Base-by-base conservation (phyloP, 2,113 vertebrate species). In the Rhinolophus sinicus region DNA sequence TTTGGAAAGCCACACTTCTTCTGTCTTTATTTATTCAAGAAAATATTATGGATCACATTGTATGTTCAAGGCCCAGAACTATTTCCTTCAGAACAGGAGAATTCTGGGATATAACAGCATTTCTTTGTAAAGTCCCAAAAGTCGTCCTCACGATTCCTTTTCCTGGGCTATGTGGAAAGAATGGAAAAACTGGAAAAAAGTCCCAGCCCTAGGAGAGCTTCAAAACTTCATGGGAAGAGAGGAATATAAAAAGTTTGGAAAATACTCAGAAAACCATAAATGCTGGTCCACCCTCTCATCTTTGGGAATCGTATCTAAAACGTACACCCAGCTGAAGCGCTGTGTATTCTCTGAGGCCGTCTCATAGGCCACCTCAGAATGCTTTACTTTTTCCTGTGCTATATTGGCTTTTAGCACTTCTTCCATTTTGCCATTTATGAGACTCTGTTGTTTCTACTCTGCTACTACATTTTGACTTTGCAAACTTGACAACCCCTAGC, bases 231-330 rank as follows among this genome's bases (percentile, higher is more conserved):
- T 5, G 16, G 38, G 24, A 82, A 75, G 64, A 70, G 1, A 69
- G 9, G 2, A 69, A 56, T 30, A 22, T 6, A 60, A 65, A 33
- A 76, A 70, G 38, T 19, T 24, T 12, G 10, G 30, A 24, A 87
- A 84, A 26, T 73, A 10, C 16, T 81, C 64, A 38, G 22, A 80
- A 13, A 83, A 8, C 6, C 12, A 1, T 24, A 38, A 18, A 22
- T 8, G 8, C 16, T 21, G 1, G 3, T 2, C 0, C 0, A 0
- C 16, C 4, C 2, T 12, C 24, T 52, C 16, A 7, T 38, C 44
- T 60, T 60, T 6, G 13, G n/a, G 21, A 38, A 54, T 4, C 13
- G 2, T 11, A 2, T 9, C n/a, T 58, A 7, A 2, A 1, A 8
- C 38, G 44, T 40, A 64, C n/a, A 26, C 33, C 40, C 77, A 35